Percentiles rank a stretch among this genome's conserved stretches.
These are phyloP conservation scores for Pemphredon lugubris DNA, from an alignment of 2,888 invertebrate species.

Conservation along the genomic window DNA sequence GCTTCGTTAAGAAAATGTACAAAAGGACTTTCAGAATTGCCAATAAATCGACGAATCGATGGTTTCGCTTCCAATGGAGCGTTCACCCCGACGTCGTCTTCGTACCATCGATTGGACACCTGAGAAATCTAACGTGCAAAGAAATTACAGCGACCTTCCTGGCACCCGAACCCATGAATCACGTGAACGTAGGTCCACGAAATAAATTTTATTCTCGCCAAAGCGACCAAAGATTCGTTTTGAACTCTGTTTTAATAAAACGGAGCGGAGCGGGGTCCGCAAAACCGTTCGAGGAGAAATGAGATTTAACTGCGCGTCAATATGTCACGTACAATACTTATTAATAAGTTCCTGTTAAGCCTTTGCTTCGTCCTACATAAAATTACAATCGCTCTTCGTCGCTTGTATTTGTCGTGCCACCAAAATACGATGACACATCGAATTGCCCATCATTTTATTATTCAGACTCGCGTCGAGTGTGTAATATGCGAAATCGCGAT, in stretches of 20 bases:
- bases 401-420: too few species aligned
- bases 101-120: constrained; percentile 82
- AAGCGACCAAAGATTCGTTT: background rate
- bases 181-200: constrained; percentile 47
- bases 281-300: too few species aligned
- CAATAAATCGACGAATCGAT: constrained; percentile 78
- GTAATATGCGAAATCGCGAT: constrained; percentile 61
- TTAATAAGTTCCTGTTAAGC: too few species aligned
- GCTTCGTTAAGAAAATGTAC: constrained; percentile 76
- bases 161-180: constrained; percentile 77
- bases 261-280: too few species aligned
- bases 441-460: too few species aligned
- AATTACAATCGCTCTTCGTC: too few species aligned
- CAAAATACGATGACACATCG: too few species aligned
- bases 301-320: too few species aligned
- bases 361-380: too few species aligned
- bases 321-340: too few species aligned
- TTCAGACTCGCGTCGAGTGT: constrained; percentile 67
- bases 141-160: constrained; percentile 82
- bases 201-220: constrained; percentile 6
- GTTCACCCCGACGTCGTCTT: constrained; percentile 79
- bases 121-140: constrained; percentile 80
- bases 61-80: constrained; percentile 80
- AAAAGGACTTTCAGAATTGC: constrained; percentile 79
- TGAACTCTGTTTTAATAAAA: background rate